phyloP scores from a whole-genome alignment of 2,888 invertebrate genomes.

The Seira musarum region DNA sequence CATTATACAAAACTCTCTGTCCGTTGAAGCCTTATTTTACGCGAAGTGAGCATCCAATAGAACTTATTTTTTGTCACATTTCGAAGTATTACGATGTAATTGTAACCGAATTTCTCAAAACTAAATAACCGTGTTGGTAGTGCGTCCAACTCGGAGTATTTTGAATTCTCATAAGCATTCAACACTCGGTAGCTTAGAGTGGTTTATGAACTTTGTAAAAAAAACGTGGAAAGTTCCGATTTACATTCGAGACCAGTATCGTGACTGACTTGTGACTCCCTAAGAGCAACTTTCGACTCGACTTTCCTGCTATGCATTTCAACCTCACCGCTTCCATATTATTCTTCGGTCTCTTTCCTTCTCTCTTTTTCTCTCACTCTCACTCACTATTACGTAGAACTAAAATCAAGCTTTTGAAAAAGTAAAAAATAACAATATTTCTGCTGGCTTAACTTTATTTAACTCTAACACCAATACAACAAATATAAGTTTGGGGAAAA shows the following conservation, averaged over 20 bases:
- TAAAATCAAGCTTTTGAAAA: slow-evolving; percentile 7
- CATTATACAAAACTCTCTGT: too few relatives aligned
- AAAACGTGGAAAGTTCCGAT: slow-evolving; percentile 57
- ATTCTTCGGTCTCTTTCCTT: neutral
- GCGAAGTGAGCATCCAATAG: neutral
- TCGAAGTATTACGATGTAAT: slow-evolving; percentile 38
- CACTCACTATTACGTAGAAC: neutral
- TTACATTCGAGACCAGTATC: slow-evolving; percentile 61
- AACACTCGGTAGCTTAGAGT: slow-evolving; percentile 51
- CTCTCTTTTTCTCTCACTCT: too few relatives aligned
- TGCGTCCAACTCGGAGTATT: slow-evolving; percentile 33
- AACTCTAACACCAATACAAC: slow-evolving; percentile 9
- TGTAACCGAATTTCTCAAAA: slow-evolving; percentile 24
- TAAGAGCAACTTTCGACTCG: slow-evolving; percentile 51
- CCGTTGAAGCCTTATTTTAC: too few relatives aligned
- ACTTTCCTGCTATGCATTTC: slow-evolving; percentile 16
- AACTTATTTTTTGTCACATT: slow-evolving; percentile 10
- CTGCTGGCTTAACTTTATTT: neutral
- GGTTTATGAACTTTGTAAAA: slow-evolving; percentile 60
- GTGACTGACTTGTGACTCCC: slow-evolving; percentile 61
- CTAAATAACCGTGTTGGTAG: slow-evolving; percentile 22
- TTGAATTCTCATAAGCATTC: slow-evolving; percentile 59
- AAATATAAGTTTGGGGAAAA: neutral
- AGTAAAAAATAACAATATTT: neutral
- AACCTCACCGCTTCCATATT: neutral